Evolutionary conservation across 64 coral and sea anemone species (phyloP).

Genomic region (Cladopsammia gracilis): DNA sequence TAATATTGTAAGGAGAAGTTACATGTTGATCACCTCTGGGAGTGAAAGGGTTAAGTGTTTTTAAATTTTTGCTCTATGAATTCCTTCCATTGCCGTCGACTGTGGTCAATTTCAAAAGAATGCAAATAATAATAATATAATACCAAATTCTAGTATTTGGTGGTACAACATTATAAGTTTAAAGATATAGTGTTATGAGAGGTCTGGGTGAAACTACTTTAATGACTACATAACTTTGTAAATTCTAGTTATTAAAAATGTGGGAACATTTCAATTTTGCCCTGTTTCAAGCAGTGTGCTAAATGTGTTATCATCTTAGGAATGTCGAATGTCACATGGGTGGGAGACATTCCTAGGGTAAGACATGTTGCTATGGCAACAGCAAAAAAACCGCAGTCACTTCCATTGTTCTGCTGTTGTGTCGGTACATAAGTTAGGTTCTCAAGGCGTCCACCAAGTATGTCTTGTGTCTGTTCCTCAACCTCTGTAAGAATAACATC

Average conservation of each 20-base stretch:
- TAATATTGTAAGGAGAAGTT: no score
- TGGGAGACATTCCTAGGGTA: background rate
- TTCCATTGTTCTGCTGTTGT: conserved; percentile 53
- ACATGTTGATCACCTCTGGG: no score
- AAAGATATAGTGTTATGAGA: no score
- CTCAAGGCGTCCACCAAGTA: conserved; percentile 17
- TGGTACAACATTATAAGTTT: no score
- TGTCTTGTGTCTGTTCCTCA: background rate
- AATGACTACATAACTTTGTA: no score
- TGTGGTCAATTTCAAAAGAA: no score
- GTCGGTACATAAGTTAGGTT: conserved; percentile 13
- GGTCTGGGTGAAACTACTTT: no score
- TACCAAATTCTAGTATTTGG: no score
- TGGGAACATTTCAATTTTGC: conserved; percentile 14
- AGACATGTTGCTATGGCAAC: conserved; percentile 39
- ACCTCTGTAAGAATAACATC: background rate
- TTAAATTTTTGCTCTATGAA: no score
- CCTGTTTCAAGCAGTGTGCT: background rate
- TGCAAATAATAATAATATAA: no score
- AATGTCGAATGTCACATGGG: conserved; percentile 3
- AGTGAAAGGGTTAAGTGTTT: no score
- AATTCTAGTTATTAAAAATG: background rate
- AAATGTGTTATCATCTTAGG: conserved; percentile 37
- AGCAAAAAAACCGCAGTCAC: conserved; percentile 53
- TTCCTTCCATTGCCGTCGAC: no score